Evolutionary conservation across 1,140 invertebrate genomes (phyloP).

Genomic region (Drosophila nigromelanica): DNA sequence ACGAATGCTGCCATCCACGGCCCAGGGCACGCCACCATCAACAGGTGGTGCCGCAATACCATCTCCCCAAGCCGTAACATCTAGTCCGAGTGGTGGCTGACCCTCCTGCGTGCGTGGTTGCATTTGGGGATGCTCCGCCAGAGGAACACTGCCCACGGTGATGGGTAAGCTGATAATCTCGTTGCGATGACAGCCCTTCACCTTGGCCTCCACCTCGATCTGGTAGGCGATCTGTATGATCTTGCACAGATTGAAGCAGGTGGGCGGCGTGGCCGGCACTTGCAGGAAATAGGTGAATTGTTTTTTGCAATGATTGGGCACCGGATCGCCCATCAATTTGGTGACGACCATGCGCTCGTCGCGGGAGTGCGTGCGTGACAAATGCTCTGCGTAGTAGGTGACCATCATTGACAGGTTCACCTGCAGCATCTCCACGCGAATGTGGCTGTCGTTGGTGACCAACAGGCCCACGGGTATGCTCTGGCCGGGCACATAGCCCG

Average conservation of each 20-base stretch:
- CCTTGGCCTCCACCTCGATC: constrained; percentile 85
- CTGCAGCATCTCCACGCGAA: constrained; percentile 53
- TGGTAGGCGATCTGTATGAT: constrained; percentile 89
- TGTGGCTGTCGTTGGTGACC: constrained; percentile 65
- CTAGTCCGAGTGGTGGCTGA: constrained; percentile 21
- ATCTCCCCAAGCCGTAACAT: constrained; percentile 32
- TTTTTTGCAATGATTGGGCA: constrained; percentile 63
- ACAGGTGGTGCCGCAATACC: constrained; percentile 17
- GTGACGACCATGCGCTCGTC: constrained; percentile 51
- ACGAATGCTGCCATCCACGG: constrained; percentile 49
- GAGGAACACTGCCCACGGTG: constrained; percentile 86
- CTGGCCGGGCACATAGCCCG: constrained; percentile 71
- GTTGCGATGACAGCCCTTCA: constrained; percentile 84
- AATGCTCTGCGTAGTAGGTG: constrained; percentile 47
- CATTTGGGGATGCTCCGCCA: constrained; percentile 44
- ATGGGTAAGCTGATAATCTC: constrained; percentile 83
- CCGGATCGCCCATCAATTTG: constrained; percentile 51
- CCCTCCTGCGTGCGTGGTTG: constrained; percentile 42
- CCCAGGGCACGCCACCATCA: constrained; percentile 35
- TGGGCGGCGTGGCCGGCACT: constrained; percentile 88
- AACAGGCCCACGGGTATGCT: constrained; percentile 47
- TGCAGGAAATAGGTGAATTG: constrained; percentile 81
- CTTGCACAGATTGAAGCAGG: constrained; percentile 87
- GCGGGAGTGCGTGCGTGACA: constrained; percentile 66
- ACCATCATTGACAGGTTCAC: constrained; percentile 58